These are phyloP conservation scores for Pitta sordida DNA, from an alignment of 2,113 vertebrate species.

Conservation along the genomic window DNA sequence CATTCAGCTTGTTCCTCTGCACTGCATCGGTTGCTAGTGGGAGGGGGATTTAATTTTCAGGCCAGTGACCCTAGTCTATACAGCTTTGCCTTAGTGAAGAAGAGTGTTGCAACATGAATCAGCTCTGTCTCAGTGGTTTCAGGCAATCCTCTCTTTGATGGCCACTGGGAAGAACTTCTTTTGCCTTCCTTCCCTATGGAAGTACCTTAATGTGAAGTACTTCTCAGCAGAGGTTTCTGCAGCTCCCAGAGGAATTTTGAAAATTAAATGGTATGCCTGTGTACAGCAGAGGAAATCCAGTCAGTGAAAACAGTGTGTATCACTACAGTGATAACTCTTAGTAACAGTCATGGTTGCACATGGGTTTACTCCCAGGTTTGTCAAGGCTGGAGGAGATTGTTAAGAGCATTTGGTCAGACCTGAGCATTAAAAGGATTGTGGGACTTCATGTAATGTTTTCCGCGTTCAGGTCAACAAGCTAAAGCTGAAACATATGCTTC, in stretches of 20 bases:
- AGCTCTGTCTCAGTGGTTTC: background rate
- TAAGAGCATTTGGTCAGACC: background rate
- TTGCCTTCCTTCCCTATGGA: background rate
- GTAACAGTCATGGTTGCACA: background rate
- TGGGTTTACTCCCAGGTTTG: background rate
- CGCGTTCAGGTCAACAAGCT: background rate
- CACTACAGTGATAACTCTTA: background rate
- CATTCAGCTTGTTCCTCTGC: background rate
- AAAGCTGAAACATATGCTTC: background rate
- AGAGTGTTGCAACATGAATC: background rate
- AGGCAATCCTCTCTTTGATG: background rate
- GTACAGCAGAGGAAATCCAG: background rate
- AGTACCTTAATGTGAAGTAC: background rate
- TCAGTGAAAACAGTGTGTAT: background rate
- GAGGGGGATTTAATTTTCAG: background rate
- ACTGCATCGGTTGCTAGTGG: accelerated
- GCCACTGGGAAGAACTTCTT: accelerated
- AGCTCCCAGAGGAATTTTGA: background rate
- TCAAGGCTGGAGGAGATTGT: background rate
- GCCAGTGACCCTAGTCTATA: background rate
- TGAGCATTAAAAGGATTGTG: background rate
- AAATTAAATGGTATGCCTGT: background rate
- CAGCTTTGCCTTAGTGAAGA: background rate
- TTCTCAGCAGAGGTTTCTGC: background rate
- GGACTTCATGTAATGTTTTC: background rate